Evolutionary conservation across 2,888 invertebrate genomes (phyloP).

Genomic region (Alcis repandata): DNA sequence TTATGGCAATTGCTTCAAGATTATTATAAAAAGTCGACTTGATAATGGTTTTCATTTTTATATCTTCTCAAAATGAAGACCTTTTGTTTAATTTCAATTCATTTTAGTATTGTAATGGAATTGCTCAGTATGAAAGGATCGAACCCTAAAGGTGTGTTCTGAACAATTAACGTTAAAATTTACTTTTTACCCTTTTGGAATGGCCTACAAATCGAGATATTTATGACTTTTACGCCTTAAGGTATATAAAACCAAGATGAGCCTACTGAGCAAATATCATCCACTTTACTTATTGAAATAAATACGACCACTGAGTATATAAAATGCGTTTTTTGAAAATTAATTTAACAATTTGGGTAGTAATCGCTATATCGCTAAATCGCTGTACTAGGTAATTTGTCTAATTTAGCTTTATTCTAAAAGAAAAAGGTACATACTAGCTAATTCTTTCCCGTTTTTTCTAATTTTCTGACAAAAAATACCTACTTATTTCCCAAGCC

Average conservation of each 20-base stretch:
- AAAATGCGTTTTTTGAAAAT: neutral
- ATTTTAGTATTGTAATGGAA: constrained; percentile 12
- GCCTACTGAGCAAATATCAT: constrained; percentile 1
- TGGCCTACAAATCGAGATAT: constrained; percentile 18
- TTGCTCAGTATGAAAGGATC: neutral
- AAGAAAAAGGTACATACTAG: too few relatives aligned
- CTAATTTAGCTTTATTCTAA: too few relatives aligned
- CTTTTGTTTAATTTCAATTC: constrained; percentile 13
- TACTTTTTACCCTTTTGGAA: constrained; percentile 14
- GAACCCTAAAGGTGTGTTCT: constrained; percentile 4
- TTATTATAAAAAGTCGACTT: constrained; percentile 8
- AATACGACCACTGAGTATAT: too few relatives aligned
- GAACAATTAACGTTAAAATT: constrained; percentile 3
- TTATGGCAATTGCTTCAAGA: constrained; percentile 8
- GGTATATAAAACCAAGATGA: constrained; percentile 3
- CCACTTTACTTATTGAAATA: neutral
- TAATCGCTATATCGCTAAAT: too few relatives aligned
- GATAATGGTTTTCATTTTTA: constrained; percentile 6
- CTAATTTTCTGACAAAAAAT: too few relatives aligned
- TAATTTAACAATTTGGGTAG: neutral
- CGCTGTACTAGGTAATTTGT: too few relatives aligned
- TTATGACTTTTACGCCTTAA: constrained; percentile 13
- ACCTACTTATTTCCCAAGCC: too few relatives aligned
- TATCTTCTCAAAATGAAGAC: constrained; percentile 11
- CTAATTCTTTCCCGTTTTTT: too few relatives aligned